These are phyloP conservation scores for Heliconius himera DNA, from an alignment of 1,140 invertebrate species.

Conservation along the genomic window DNA sequence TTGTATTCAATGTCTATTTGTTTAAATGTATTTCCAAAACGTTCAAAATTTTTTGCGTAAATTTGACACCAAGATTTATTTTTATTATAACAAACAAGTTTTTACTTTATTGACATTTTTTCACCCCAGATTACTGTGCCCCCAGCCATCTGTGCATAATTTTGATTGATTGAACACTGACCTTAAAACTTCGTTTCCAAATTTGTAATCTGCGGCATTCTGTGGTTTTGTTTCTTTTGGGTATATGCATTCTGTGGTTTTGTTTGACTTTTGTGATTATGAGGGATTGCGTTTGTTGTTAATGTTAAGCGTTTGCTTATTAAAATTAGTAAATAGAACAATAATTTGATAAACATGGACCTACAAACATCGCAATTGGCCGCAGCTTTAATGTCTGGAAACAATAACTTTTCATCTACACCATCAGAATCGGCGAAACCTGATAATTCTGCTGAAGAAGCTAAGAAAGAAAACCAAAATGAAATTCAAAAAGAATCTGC, in stretches of 20 bases:
- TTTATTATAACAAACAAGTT: too few species aligned
- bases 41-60: too few species aligned
- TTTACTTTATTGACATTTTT: too few species aligned
- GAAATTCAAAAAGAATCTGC: slow-evolving; percentile 52
- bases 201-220: too few species aligned
- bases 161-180: too few species aligned
- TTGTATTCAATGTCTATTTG: too few species aligned
- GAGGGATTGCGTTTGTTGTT: not conserved
- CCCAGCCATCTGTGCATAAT: too few species aligned
- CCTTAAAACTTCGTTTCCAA: too few species aligned
- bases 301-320: not conserved
- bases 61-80: too few species aligned
- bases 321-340: not conserved
- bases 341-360: slow-evolving; percentile 52
- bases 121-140: too few species aligned
- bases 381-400: slow-evolving; percentile 72
- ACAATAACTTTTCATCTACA: slow-evolving; percentile 46
- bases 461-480: slow-evolving; percentile 54
- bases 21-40: too few species aligned
- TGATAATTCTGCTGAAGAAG: slow-evolving; percentile 48
- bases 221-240: too few species aligned
- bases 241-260: not conserved
- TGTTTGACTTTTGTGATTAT: not conserved
- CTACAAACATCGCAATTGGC: slow-evolving; percentile 75
- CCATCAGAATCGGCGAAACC: slow-evolving; percentile 38